Evolutionary conservation across 1,140 invertebrate species (phyloP), one percentile per base, ranked within the genome.

Genomic region (Zaprionus camerounensis): DNA sequence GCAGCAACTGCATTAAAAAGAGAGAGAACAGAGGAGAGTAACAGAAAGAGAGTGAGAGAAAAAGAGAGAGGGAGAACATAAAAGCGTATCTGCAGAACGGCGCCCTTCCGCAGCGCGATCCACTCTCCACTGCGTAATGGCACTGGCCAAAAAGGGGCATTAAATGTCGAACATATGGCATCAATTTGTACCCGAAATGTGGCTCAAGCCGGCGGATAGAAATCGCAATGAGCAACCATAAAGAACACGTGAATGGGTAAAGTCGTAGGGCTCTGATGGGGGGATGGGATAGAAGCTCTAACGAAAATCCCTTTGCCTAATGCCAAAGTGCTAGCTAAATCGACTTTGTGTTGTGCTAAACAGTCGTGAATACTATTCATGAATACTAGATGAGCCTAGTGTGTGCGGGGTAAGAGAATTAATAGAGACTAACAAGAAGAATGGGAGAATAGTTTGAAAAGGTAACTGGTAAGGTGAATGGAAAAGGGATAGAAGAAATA

Each of bases 1-100:
- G 83, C 73, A 88, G 83, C 74, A 81, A 87, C 83, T 87, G 83
- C 83, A 87, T 87, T 88, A 88, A 87, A 86, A 77, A 65, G 68
- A 76, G 44, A 67, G 41, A 81, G 67, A 58, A 3, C 5, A 65
- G 49, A 59, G 46, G 62, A 62, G 62, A 1, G 26, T 6, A 31
- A 7, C 28, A 31, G 28, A 31, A 28, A 7, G 1, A 68, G 41
- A 6, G 59, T 69, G 17, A 15, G 38, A 81, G 68, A 46, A 59
- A 59, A 44, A 59, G 46, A 64, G 70, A 62, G 61, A 71, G 69
- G 63, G 55, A 69, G 15, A 1, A 51, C 15, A 51, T 17, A n/a
- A 41, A 69, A 46, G 28, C 31, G 36, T 24, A 36, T 12, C 26
- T 22, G 46, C 46, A 51, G 9, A 11, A 49, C 12, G 44, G 44